Conservation (phyloP, 2,888 invertebrate species). For the Bugula neritina region DNA sequence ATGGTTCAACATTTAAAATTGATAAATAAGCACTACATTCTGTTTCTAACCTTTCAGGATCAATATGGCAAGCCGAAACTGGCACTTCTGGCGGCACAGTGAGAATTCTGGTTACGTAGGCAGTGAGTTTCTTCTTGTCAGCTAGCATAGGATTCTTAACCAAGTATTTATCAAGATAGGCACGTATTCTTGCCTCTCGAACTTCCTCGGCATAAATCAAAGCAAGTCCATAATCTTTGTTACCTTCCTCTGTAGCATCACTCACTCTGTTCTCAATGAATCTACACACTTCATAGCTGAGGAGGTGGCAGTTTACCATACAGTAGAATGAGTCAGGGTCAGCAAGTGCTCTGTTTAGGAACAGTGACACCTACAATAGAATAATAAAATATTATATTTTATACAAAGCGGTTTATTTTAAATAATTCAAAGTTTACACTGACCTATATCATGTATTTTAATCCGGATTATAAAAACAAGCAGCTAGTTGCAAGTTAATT, state of each 20-base stretch:
- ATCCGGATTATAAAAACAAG: too few species aligned
- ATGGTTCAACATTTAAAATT: too few species aligned
- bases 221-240: neutral
- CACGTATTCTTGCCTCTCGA: neutral
- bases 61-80: neutral
- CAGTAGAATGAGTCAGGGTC: constrained; percentile 33
- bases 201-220: constrained; percentile 15
- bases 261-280: constrained; percentile 19
- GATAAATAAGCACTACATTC: too few species aligned
- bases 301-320: constrained; percentile 38
- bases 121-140: neutral
- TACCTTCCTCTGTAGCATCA: neutral
- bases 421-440: neutral
- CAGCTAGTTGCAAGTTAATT: too few species aligned
- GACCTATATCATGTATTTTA: too few species aligned
- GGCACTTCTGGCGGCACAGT: neutral
- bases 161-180: constrained; percentile 20
- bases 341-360: constrained; percentile 18
- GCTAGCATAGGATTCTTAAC: neutral
- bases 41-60: constrained; percentile 21
- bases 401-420: neutral
- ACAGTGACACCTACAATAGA: constrained; percentile 13
- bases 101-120: neutral
- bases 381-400: too few species aligned
- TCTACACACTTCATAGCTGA: constrained; percentile 38